Percentiles rank a stretch among this genome's conserved stretches.
These are phyloP conservation scores for Whitmania pigra DNA, from an alignment of 1,140 invertebrate genomes.

Conservation along the genomic window DNA sequence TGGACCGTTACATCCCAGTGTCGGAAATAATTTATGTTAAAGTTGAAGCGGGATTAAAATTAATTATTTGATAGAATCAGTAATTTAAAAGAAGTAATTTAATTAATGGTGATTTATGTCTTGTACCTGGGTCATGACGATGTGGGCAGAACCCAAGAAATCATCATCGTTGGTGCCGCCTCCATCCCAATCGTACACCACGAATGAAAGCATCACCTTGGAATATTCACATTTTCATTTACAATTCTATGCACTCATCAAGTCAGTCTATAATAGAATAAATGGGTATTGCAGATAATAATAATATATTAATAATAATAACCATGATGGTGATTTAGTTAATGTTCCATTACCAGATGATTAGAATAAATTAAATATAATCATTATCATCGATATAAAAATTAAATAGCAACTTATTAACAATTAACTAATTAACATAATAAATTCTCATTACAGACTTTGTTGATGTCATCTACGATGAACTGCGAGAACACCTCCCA, in stretches of 20 bases:
- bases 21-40: no score
- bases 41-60: no score
- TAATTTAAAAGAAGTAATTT: no score
- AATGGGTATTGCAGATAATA: no score
- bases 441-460: conserved; percentile 31
- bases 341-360: no score
- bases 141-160: conserved; percentile 36
- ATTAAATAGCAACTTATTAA: conserved; percentile 6
- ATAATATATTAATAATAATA: no score
- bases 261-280: no score
- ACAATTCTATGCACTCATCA: conserved; percentile 10
- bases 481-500: conserved; percentile 49
- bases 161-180: conserved; percentile 37
- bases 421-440: conserved; percentile 7
- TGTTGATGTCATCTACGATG: conserved; percentile 46
- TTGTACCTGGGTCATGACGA: conserved; percentile 38
- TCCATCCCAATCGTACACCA: conserved; percentile 41
- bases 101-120: no score
- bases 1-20: no score
- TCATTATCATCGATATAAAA: neutral
- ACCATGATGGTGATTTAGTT: neutral
- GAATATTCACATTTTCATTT: conserved; percentile 30
- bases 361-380: no score
- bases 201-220: conserved; percentile 42
- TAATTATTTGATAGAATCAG: no score